Evolutionary conservation across 92 coral and sea anemone species (phyloP).

Genomic region (Micromussa lordhowensis): DNA sequence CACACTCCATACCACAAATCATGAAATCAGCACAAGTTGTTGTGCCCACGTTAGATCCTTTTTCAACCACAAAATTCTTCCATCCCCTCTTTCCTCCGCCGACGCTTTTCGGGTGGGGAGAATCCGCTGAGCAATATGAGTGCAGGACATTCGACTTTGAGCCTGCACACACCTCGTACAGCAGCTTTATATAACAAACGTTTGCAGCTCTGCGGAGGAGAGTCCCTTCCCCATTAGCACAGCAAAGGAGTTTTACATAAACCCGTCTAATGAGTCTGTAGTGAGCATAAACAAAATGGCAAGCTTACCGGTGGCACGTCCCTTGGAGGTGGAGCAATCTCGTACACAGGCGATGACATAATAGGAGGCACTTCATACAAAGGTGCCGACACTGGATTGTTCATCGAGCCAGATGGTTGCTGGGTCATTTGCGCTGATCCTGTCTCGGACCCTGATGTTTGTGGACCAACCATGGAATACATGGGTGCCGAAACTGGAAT

Average conservation of each 20-base stretch:
- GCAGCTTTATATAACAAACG: too few species aligned
- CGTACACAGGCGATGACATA: constrained; percentile 50
- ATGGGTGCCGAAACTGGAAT: too few species aligned
- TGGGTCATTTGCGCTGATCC: constrained; percentile 12
- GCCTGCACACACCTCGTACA: too few species aligned
- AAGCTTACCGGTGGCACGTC: constrained; percentile 53
- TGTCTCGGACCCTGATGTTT: constrained; percentile 48
- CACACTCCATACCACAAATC: background rate
- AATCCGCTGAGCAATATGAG: too few species aligned
- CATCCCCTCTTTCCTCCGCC: background rate
- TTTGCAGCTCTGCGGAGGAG: too few species aligned
- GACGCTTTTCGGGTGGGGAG: too few species aligned
- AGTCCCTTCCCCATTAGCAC: too few species aligned
- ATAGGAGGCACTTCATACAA: constrained; percentile 85
- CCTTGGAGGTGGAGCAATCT: constrained; percentile 89
- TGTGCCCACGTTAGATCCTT: background rate
- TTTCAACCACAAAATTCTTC: too few species aligned
- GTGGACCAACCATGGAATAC: constrained; percentile 38
- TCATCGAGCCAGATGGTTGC: constrained; percentile 29
- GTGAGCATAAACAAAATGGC: too few species aligned
- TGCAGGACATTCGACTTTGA: too few species aligned
- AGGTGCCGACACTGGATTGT: constrained; percentile 53
- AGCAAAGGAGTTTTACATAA: too few species aligned
- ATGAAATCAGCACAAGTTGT: too few species aligned
- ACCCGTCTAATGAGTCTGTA: background rate